phyloP scores from a whole-genome alignment of 1,140 invertebrate species.

The Nixonia krombeini region DNA sequence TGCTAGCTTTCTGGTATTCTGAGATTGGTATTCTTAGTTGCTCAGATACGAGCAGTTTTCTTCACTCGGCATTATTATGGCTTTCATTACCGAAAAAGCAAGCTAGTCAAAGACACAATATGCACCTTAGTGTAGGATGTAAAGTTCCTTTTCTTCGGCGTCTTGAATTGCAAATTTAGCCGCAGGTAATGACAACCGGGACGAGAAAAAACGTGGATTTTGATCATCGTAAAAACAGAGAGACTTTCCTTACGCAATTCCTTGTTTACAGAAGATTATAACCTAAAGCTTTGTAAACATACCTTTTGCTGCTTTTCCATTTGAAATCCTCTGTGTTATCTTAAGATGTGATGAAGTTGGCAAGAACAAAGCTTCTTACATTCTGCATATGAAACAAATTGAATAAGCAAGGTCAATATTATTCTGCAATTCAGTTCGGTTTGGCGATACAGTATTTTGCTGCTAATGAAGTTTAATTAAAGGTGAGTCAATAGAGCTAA shows the following conservation, averaged over 20 bases:
- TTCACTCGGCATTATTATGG: slow-evolving; percentile 17
- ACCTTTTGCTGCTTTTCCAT: neutral
- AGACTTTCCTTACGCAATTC: slow-evolving; percentile 5
- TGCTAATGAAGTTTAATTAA: too few species aligned
- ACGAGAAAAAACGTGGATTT: slow-evolving; percentile 7
- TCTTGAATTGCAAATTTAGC: slow-evolving; percentile 47
- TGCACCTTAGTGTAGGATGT: slow-evolving; percentile 19
- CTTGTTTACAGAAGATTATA: slow-evolving; percentile 11
- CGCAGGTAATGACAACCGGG: slow-evolving; percentile 32
- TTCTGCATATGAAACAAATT: too few species aligned
- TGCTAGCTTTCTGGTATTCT: too few species aligned
- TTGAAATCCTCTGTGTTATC: neutral
- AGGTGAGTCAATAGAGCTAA: too few species aligned
- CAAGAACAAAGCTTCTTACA: neutral
- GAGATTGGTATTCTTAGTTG: too few species aligned
- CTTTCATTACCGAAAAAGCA: slow-evolving; percentile 28
- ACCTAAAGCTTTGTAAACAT: slow-evolving; percentile 1
- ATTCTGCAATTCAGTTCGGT: too few species aligned
- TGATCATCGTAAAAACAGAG: slow-evolving; percentile 17
- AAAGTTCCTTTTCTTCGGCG: slow-evolving; percentile 29
- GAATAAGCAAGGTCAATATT: too few species aligned
- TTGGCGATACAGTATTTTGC: too few species aligned
- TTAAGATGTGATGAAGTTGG: neutral
- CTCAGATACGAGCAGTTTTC: too few species aligned
- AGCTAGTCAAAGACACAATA: slow-evolving; percentile 38